Percentiles rank a stretch among this genome's conserved stretches.
These are phyloP conservation scores for Gambelia wislizenii DNA, from an alignment of 2,797 vertebrate species.

Conservation along the genomic window DNA sequence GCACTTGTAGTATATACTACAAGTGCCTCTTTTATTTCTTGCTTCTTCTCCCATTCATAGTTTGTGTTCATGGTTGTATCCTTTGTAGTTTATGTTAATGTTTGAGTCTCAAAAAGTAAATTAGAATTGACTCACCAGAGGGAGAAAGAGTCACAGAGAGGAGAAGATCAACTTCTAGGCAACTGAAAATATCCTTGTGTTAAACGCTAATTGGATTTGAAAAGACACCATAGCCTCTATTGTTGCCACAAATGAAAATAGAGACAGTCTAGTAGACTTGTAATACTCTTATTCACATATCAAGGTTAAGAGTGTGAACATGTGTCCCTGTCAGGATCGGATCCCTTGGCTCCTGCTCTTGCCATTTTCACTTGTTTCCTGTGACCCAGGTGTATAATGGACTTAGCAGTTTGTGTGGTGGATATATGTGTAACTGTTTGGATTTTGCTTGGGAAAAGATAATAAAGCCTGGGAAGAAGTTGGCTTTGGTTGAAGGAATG, in stretches of 20 bases:
- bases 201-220: not conserved
- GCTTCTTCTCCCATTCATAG: slow-evolving; percentile 32
- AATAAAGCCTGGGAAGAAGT: no score
- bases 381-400: no score
- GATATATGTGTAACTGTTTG: no score
- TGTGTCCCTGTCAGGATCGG: no score
- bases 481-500: no score
- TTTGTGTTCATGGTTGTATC: slow-evolving; percentile 49
- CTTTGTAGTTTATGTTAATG: slow-evolving; percentile 37
- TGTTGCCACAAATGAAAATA: not conserved
- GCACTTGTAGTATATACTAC: no score
- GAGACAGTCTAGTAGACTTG: not conserved
- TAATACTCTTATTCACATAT: not conserved
- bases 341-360: no score
- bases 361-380: no score
- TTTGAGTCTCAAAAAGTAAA: slow-evolving; percentile 34
- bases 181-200: not conserved
- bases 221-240: not conserved
- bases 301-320: not conserved
- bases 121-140: slow-evolving; percentile 39
- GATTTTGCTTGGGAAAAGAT: no score
- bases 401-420: no score
- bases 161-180: slow-evolving; percentile 26
- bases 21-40: slow-evolving; percentile 30
- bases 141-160: not conserved